Percentiles rank a stretch among this genome's conserved stretches.
Conservation (phyloP, 92 coral and sea anemone genomes). For the Palythoa grandis region DNA sequence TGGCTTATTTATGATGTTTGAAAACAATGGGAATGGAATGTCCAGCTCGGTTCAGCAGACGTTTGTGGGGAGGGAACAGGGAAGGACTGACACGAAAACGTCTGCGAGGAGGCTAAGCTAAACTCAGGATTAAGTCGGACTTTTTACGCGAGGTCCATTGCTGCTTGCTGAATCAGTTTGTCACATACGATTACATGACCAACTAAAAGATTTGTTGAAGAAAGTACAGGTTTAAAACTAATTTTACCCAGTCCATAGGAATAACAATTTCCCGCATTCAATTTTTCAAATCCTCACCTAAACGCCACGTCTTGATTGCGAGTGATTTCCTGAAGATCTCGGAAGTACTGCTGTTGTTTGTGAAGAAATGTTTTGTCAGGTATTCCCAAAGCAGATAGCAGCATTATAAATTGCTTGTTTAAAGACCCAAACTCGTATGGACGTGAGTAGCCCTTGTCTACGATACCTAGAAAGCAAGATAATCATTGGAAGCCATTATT, state of each 20-base stretch:
- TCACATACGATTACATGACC: too few relatives aligned
- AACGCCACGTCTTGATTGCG: constrained; percentile 70
- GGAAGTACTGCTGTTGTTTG: constrained; percentile 76
- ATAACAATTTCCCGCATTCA: not conserved
- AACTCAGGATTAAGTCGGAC: too few relatives aligned
- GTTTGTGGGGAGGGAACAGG: too few relatives aligned
- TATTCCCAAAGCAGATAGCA: constrained; percentile 84
- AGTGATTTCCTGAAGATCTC: constrained; percentile 69
- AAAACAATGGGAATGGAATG: too few relatives aligned
- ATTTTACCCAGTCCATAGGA: not conserved
- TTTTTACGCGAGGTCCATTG: too few relatives aligned
- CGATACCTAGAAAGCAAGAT: constrained; percentile 46
- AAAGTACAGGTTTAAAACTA: not conserved
- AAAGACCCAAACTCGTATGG: constrained; percentile 87
- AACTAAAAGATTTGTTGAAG: too few relatives aligned
- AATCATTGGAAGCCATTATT: too few relatives aligned
- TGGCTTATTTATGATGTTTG: too few relatives aligned
- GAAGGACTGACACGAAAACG: too few relatives aligned
- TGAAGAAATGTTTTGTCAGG: constrained; percentile 66
- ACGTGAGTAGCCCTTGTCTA: constrained; percentile 84
- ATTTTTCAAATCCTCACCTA: constrained; percentile 6
- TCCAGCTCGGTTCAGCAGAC: too few relatives aligned
- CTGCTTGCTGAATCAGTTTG: too few relatives aligned
- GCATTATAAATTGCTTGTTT: constrained; percentile 88
- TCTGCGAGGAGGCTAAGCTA: too few relatives aligned